These are phyloP conservation scores for Psococerastis gibbosa DNA, from an alignment of 2,888 invertebrate species.

Conservation along the genomic window DNA sequence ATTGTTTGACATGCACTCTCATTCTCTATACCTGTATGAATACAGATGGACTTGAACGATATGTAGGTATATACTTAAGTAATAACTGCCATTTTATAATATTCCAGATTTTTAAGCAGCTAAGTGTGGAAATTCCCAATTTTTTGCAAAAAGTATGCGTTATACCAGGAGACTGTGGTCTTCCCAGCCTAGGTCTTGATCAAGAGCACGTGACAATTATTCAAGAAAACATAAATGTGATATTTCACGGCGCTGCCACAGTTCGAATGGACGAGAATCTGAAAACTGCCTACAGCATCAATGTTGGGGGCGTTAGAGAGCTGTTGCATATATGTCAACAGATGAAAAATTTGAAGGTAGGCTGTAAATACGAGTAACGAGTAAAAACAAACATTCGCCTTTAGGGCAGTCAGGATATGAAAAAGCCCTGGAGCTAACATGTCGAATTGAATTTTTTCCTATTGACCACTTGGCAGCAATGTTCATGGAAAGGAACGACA, in stretches of 20 bases:
- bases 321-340: slow-evolving; percentile 51
- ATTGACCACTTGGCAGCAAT: too few relatives aligned
- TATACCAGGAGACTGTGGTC: slow-evolving; percentile 45
- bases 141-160: slow-evolving; percentile 47
- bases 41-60: too few relatives aligned
- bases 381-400: too few relatives aligned
- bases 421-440: too few relatives aligned
- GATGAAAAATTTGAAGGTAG: slow-evolving; percentile 51
- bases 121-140: slow-evolving; percentile 31
- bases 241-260: slow-evolving; percentile 84
- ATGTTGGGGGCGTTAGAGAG: slow-evolving; percentile 56
- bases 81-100: too few relatives aligned
- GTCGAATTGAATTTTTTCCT: too few relatives aligned
- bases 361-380: too few relatives aligned
- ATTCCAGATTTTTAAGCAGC: slow-evolving; percentile 33
- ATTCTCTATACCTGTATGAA: too few relatives aligned
- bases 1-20: too few relatives aligned
- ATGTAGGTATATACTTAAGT: too few relatives aligned
- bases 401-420: too few relatives aligned
- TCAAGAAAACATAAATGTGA: slow-evolving; percentile 40
- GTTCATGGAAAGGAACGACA: too few relatives aligned
- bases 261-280: slow-evolving; percentile 75
- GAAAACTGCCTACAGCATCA: slow-evolving; percentile 54
- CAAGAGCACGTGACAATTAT: slow-evolving; percentile 38
- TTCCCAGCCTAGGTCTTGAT: slow-evolving; percentile 42